Evolutionary conservation across 2,888 invertebrate genomes (phyloP), one percentile per base, ranked within the genome.

Genomic region (Taenaris catops): DNA sequence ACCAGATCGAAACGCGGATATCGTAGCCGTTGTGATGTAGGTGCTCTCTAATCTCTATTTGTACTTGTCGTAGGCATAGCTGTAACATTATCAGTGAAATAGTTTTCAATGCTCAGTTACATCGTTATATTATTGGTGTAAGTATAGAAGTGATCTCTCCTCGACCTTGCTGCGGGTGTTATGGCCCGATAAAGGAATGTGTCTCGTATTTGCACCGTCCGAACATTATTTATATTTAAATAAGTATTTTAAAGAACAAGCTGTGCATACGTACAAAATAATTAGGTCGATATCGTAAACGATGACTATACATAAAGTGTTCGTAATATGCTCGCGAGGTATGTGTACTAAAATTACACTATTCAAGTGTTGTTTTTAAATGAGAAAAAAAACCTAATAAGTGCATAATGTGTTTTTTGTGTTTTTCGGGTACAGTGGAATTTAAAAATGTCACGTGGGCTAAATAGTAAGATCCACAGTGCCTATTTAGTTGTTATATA

Each of bases 161-260:
- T 25, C 35, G 46, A 49, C 52, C 48, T 53, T 49, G 45, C 34
- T 19, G 18, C 27, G 19, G 32, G 21, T 29, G 28, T 39, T 25
- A 32, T 38, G 33, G 2, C 28, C 25, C 38, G 35, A 27, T 32
- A 52, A 59, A 58, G 52, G 53, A 36, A 51, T 53, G 41, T 32
- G 27, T 40, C 26, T 38, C 38, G 37, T 48, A 51, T 50, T 41
- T 42, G 42, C 46, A 32, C 23, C 42, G 44, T 47, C 49, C 38
- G 32, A 44, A 42, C 37, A 50, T 52, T 63, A 46, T 49, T 55
- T 62, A 11, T 28, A 23, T 19, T 23, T 63, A 65, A 69, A 67
- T 58, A 58, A 56, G 48, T 53, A 54, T 59, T 55, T 51, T 51
- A 65, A 64, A 65, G 62, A 65, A 50, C 63, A 55, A n/a, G 49